Conservation (phyloP, 37 sponge, comb jelly and placozoan species). For the Petrosia ficiformis region DNA sequence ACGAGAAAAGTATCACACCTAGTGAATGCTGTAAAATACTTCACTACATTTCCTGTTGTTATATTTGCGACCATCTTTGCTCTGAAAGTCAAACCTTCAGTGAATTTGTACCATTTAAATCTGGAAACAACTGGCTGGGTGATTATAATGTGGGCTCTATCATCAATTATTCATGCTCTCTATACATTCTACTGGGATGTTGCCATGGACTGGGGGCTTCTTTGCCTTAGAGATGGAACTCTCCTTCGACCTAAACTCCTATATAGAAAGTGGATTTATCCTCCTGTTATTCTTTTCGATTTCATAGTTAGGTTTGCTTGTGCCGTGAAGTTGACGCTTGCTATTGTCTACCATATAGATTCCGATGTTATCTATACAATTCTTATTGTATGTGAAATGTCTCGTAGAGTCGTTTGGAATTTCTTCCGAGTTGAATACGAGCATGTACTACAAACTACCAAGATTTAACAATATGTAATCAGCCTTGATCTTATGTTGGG, state of each 20-base stretch:
- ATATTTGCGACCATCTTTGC: conserved; percentile 69
- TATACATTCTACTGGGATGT: conserved; percentile 96
- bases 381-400: conserved; percentile 56
- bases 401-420: conserved; percentile 94
- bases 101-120: neutral
- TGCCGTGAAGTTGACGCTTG: conserved; percentile 85
- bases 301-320: conserved; percentile 77
- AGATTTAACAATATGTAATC: neutral
- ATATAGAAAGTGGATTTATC: conserved; percentile 67
- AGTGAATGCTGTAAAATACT: conserved; percentile 94
- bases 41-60: conserved; percentile 81
- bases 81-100: neutral
- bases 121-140: conserved; percentile 28
- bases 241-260: conserved; percentile 52
- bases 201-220: conserved; percentile 93
- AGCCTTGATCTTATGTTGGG: too few species aligned
- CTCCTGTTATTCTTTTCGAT: conserved; percentile 76
- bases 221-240: conserved; percentile 15
- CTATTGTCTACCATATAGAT: conserved; percentile 58
- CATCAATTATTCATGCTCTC: conserved; percentile 53
- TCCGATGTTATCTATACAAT: conserved; percentile 73
- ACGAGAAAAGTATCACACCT: conserved; percentile 66
- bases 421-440: conserved; percentile 95
- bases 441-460: conserved; percentile 56
- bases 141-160: conserved; percentile 52